Conservation (phyloP, 2,797 vertebrate genomes). For the Linurgus olivaceus region DNA sequence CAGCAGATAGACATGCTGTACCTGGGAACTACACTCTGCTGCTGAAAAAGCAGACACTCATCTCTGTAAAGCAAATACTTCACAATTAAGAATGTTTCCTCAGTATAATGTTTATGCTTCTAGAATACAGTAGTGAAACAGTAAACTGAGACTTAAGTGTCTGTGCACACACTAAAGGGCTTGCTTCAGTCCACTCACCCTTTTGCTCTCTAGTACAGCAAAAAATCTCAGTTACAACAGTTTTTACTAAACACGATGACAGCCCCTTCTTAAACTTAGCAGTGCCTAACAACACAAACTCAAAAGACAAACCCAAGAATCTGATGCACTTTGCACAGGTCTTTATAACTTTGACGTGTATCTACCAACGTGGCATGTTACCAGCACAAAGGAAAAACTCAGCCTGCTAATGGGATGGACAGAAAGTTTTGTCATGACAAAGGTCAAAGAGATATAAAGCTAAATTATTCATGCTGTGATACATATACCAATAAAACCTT, state of each 20-base stretch:
- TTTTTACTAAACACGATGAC: neutral
- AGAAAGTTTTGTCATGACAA: neutral
- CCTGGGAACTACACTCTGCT: neutral
- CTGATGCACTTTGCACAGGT: neutral
- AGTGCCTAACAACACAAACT: neutral
- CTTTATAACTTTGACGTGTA: neutral
- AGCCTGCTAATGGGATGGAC: neutral
- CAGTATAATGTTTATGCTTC: neutral
- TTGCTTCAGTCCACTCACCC: neutral
- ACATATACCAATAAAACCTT: neutral
- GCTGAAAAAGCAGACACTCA: neutral
- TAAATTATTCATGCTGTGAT: neutral
- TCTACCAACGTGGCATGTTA: neutral
- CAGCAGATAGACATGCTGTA: neutral
- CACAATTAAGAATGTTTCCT: neutral
- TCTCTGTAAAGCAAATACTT: neutral
- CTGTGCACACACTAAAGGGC: fast-evolving
- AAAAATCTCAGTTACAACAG: neutral
- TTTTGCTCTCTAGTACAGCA: neutral
- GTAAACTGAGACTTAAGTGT: neutral
- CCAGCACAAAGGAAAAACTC: neutral
- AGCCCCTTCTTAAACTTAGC: neutral
- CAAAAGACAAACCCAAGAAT: neutral
- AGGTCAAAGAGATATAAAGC: neutral
- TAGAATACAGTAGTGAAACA: neutral